Conservation (phyloP, 2,888 invertebrate species). For the Disparrhopalites patrizii region DNA sequence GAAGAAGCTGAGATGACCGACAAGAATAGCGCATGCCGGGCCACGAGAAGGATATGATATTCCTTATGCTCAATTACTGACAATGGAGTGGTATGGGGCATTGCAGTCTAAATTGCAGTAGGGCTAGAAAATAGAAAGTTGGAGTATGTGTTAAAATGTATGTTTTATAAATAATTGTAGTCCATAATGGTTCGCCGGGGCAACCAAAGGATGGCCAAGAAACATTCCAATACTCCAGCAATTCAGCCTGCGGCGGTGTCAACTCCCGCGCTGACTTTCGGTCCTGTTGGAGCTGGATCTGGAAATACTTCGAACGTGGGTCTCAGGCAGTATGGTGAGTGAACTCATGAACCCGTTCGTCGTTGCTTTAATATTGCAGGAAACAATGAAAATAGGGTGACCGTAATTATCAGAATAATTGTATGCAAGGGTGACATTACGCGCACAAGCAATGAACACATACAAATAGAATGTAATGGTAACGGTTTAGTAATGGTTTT, state of each 20-base stretch:
- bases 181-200: constrained; percentile 26
- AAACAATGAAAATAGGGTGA: too few species aligned
- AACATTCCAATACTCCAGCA: constrained; percentile 1
- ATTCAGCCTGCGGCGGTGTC: neutral
- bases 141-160: neutral
- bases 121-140: neutral
- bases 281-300: neutral
- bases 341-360: too few species aligned
- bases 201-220: constrained; percentile 18
- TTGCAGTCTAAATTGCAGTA: neutral
- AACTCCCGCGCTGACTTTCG: neutral
- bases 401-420: too few species aligned
- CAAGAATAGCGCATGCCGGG: neutral
- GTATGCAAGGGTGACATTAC: too few species aligned
- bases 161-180: constrained; percentile 1
- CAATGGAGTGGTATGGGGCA: constrained; percentile 1
- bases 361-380: too few species aligned
- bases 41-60: neutral
- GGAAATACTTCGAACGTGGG: constrained; percentile 4
- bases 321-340: constrained; percentile 6
- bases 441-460: too few species aligned
- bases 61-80: neutral
- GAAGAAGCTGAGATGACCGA: neutral
- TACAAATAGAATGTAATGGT: too few species aligned
- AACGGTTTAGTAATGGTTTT: too few species aligned